Base-by-base conservation (phyloP, 2,888 invertebrate species). In the Apantesis nais region DNA sequence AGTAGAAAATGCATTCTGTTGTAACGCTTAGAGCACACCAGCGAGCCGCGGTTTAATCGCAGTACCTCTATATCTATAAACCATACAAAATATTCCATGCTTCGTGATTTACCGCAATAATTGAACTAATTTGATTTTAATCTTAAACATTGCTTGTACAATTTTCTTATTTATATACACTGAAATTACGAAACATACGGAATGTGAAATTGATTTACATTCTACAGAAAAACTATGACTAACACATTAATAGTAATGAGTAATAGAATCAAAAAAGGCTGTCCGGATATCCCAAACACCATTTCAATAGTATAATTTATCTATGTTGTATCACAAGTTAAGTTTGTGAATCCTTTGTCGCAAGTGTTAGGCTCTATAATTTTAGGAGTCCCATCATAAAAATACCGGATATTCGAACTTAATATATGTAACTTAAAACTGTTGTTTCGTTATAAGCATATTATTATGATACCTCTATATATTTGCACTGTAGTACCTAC, bases 1-100 rank as follows among this genome's bases (percentile, higher is more conserved):
- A 76, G 79, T 83, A 76, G 80, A 77, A 81, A 82, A 83, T 83
- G 82, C 82, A 83, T 78, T 81, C 68, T 58, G 71, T 64, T 70
- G 55, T 82, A 69, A 80, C 62, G 82, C 73, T 72, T 14, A 64
- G 70, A 29, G 58, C 75, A 78, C 74, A 80, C 76, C 34, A 62
- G 44, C 78, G 75, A 37, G 25, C 55, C 61, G 71, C 62, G 66
- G 66, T 63, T 58, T 48, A 48, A 63, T 66, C 44, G 31, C 25
- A 63, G 55, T 55, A 44, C 44, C 14, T 65, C 66, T 55, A 55
- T 62, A 41, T 29, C 60, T 52, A 31, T n/a, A 66, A 70, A 55
- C 66, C 29, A 39, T 48, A 62, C 52, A 37, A 34, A 62, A 44
- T 58, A 66, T 70, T 55, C 31, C 19, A 60, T 61, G 65, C 37